Evolutionary conservation across 2,113 vertebrate species (phyloP).

Genomic region (Opisthocomus hoazin): DNA sequence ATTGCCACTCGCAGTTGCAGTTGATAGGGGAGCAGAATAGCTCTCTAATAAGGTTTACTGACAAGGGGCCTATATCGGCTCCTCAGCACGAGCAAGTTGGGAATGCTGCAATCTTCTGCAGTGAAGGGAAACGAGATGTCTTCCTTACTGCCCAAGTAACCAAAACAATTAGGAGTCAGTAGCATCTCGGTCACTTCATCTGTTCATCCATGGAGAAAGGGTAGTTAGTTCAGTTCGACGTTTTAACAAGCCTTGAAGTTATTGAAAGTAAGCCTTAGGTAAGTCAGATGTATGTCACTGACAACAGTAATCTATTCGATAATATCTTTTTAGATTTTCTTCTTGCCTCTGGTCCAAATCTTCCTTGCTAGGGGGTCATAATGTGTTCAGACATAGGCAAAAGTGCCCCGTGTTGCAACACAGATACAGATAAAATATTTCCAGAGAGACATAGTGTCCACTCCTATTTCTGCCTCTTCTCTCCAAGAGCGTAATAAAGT

Average conservation of each 20-base stretch:
- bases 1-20: neutral
- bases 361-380: neutral
- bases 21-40: neutral
- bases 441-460: neutral
- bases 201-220: neutral
- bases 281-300: neutral
- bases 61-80: neutral
- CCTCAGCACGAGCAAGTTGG: neutral
- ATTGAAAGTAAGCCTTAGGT: neutral
- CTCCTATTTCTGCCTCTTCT: neutral
- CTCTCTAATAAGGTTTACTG: conserved; percentile 6
- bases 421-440: neutral
- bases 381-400: neutral
- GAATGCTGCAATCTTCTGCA: neutral
- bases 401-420: neutral
- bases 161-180: neutral
- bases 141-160: neutral
- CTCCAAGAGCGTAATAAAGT: neutral
- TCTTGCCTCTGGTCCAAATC: neutral
- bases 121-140: neutral
- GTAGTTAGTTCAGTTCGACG: neutral
- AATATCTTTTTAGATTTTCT: neutral
- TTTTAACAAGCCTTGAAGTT: neutral
- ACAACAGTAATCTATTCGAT: neutral
- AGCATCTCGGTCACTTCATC: neutral